Percentiles rank a stretch among this genome's conserved stretches.
phyloP scores from a whole-genome alignment of 2,888 invertebrate species.

The Leptarthrus brevirostris region DNA sequence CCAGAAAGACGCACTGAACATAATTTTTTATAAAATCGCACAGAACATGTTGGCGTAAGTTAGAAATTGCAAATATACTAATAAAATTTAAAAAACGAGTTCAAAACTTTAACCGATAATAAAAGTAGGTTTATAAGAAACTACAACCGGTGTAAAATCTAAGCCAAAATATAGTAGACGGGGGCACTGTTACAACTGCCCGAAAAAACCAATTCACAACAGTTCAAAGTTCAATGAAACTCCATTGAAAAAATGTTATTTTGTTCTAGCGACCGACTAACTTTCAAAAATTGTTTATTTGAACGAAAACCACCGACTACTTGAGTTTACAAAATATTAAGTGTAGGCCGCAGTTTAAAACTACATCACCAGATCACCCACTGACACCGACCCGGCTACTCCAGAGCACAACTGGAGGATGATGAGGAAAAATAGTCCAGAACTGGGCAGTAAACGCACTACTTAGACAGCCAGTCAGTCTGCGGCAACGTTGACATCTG shows the following conservation, averaged over 20 bases:
- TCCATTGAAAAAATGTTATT: background rate
- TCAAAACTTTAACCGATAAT: too few species aligned
- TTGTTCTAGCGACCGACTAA: background rate
- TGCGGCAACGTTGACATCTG: slow-evolving; percentile 50
- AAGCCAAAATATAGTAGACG: background rate
- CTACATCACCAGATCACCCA: slow-evolving; percentile 25
- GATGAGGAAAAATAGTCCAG: slow-evolving; percentile 7
- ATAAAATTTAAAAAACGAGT: too few species aligned
- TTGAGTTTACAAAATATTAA: slow-evolving; percentile 16
- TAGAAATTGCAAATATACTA: too few species aligned
- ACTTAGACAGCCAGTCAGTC: slow-evolving; percentile 44
- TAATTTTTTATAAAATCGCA: too few species aligned
- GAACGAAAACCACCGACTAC: slow-evolving; percentile 23
- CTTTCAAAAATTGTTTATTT: slow-evolving; percentile 29
- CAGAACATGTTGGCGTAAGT: too few species aligned
- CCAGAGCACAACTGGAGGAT: slow-evolving; percentile 19
- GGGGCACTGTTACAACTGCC: background rate
- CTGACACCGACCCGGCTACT: slow-evolving; percentile 35
- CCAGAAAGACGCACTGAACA: background rate
- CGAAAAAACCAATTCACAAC: too few species aligned
- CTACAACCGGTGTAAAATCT: background rate
- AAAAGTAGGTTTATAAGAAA: too few species aligned
- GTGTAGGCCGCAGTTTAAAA: background rate
- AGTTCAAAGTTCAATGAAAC: slow-evolving; percentile 41
- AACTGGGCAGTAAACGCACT: slow-evolving; percentile 30